These are phyloP conservation scores for Gallinago jamesoni DNA, from an alignment of 2,113 vertebrate genomes.

Conservation along the genomic window DNA sequence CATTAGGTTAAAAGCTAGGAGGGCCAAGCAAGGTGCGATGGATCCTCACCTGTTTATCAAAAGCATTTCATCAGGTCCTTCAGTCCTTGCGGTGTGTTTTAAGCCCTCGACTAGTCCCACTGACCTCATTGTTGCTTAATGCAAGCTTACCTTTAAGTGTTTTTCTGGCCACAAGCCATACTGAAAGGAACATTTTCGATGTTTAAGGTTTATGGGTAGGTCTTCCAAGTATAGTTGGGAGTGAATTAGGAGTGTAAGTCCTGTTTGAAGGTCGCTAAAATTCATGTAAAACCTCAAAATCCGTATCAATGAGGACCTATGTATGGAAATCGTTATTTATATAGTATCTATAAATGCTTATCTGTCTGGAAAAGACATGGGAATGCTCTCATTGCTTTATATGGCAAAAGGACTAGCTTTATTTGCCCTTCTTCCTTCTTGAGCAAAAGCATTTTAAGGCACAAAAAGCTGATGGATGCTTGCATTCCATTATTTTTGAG, in stretches of 20 bases:
- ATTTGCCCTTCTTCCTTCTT: not conserved
- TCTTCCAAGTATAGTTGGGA: not conserved
- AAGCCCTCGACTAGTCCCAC: not conserved
- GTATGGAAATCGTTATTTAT: not conserved
- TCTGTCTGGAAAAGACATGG: not conserved
- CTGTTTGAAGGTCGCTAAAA: not conserved
- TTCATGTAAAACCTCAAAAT: not conserved
- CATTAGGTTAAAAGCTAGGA: not conserved
- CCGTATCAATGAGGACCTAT: not conserved
- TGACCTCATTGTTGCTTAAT: not conserved
- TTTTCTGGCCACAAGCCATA: not conserved
- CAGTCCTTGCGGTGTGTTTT: rapidly evolving
- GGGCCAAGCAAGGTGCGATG: not conserved
- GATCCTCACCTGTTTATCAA: not conserved
- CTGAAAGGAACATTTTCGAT: not conserved
- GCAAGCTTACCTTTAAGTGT: not conserved
- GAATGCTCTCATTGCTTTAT: not conserved
- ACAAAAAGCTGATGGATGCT: not conserved
- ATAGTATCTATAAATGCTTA: not conserved
- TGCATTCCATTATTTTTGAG: not conserved
- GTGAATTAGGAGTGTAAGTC: not conserved
- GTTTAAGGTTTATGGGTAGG: not conserved
- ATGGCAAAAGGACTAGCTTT: not conserved
- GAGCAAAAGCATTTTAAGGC: not conserved
- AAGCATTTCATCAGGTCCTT: not conserved